Percentiles rank a stretch among this genome's conserved stretches.
Conservation (phyloP, 2,113 vertebrate species). For the Microcebus ravelobensis region DNA sequence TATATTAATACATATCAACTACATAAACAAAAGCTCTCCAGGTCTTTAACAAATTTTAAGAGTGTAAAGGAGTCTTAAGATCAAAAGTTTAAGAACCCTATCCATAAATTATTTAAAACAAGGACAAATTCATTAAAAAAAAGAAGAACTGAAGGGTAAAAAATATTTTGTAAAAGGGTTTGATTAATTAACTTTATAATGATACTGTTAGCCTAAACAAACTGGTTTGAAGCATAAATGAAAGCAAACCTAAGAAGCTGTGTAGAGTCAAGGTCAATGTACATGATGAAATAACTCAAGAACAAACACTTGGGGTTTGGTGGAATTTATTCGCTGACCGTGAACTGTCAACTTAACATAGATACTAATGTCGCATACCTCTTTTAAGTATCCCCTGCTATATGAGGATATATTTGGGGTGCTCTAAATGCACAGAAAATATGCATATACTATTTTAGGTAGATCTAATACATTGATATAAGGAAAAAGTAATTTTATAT, state of each 20-base stretch:
- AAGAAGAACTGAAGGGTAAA: constrained; percentile 7
- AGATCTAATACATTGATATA: constrained; percentile 74
- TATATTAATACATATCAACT: not conserved
- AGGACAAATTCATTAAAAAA: constrained; percentile 15
- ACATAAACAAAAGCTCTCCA: not conserved
- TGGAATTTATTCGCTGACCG: constrained; percentile 83
- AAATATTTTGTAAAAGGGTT: not conserved
- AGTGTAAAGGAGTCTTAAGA: fast-evolving
- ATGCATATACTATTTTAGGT: constrained; percentile 75
- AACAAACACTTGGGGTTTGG: constrained; percentile 81
- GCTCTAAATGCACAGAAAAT: constrained; percentile 68
- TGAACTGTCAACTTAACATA: constrained; percentile 83
- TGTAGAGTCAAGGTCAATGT: constrained; percentile 76
- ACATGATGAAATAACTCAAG: constrained; percentile 74
- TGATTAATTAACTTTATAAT: constrained; percentile 73
- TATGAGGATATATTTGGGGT: constrained; percentile 63
- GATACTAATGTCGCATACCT: constrained; percentile 77
- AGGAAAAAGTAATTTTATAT: constrained; percentile 74
- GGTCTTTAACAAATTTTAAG: not conserved
- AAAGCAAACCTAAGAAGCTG: constrained; percentile 54
- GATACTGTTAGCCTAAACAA: constrained; percentile 65
- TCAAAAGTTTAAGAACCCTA: not conserved
- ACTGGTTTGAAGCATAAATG: constrained; percentile 60
- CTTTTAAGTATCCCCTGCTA: constrained; percentile 70
- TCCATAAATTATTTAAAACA: not conserved